These are phyloP conservation scores for Atta cephalotes DNA, from an alignment of 1,140 invertebrate species.

Conservation along the genomic window DNA sequence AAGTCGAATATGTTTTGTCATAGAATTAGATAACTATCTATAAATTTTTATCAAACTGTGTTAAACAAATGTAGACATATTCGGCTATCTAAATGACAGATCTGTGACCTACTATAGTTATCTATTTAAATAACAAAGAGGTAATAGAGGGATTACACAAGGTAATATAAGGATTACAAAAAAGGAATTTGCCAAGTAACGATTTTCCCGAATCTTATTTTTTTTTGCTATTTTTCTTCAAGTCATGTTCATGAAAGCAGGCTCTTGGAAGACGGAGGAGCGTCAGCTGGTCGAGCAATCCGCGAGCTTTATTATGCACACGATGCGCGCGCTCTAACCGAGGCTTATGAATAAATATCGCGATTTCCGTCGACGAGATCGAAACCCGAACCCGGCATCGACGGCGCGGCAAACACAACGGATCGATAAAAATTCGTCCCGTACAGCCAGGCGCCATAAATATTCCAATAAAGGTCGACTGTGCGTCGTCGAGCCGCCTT, in stretches of 20 bases:
- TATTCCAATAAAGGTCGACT: conserved; percentile 80
- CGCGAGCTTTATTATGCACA: conserved; percentile 75
- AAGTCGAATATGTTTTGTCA: no score
- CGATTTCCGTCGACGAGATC: conserved; percentile 77
- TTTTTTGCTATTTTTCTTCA: conserved; percentile 24
- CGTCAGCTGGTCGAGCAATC: conserved; percentile 81
- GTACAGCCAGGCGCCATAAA: conserved; percentile 79
- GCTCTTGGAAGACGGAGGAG: conserved; percentile 39
- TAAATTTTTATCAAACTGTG: no score
- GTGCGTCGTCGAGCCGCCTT: conserved; percentile 71
- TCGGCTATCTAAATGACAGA: no score
- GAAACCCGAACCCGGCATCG: conserved; percentile 70
- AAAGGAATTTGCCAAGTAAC: no score
- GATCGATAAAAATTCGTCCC: conserved; percentile 83
- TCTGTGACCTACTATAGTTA: background rate
- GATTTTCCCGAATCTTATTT: background rate
- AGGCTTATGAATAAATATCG: conserved; percentile 84
- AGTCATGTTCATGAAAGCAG: conserved; percentile 50
- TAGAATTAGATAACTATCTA: no score
- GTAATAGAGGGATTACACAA: no score
- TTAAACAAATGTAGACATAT: no score
- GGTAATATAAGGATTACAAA: background rate
- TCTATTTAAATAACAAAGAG: background rate
- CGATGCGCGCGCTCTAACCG: conserved; percentile 73
- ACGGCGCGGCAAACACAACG: conserved; percentile 75